Evolutionary conservation across 2,113 vertebrate genomes (phyloP).

Genomic region (Anolis sagrei): DNA sequence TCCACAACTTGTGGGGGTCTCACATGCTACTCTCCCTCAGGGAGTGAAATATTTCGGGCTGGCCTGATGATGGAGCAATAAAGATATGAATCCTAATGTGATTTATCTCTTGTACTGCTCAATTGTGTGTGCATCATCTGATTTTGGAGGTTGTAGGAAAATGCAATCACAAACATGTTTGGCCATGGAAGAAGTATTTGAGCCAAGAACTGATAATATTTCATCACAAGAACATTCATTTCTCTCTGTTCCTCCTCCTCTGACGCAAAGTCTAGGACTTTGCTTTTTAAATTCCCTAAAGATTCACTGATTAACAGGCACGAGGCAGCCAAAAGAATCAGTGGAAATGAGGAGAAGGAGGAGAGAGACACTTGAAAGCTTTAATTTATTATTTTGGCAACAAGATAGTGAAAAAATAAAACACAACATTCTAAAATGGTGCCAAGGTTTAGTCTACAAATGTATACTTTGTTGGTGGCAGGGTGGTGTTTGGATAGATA

Average conservation of each 20-base stretch:
- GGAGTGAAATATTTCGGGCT: no score
- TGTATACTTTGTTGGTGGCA: background rate
- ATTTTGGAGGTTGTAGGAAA: background rate
- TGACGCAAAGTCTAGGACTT: slow-evolving; percentile 40
- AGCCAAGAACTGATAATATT: slow-evolving; percentile 44
- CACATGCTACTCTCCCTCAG: no score
- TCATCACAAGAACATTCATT: slow-evolving; percentile 26
- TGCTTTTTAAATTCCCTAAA: slow-evolving; percentile 2
- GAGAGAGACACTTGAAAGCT: background rate
- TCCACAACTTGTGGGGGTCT: no score
- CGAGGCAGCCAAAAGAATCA: background rate
- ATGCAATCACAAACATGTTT: no score
- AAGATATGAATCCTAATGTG: no score
- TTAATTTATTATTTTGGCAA: slow-evolving; percentile 20
- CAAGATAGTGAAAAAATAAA: slow-evolving; percentile 25
- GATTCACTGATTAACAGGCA: slow-evolving; percentile 30
- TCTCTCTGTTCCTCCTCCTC: slow-evolving; percentile 33
- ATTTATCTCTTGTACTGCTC: no score
- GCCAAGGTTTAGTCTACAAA: background rate
- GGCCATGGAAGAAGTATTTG: background rate
- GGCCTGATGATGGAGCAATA: no score
- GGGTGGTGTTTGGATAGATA: background rate
- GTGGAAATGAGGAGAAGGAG: background rate
- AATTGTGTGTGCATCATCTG: no score
- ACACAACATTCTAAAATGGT: background rate